Evolutionary conservation across 1,140 invertebrate genomes (phyloP), one percentile per base, ranked within the genome.

Genomic region (Apis dorsata): DNA sequence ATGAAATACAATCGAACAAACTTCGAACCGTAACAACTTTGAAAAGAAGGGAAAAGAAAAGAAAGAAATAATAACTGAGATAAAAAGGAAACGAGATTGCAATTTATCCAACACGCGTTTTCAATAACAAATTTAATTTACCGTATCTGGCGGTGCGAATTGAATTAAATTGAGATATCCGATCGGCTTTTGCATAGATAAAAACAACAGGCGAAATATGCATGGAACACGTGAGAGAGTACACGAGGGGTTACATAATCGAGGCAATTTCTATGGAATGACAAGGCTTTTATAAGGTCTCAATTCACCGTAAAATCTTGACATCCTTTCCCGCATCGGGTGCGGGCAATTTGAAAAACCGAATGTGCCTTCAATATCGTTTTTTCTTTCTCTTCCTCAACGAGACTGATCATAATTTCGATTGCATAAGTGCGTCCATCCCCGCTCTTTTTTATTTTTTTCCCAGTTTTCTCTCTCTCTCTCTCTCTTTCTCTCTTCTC

Each of bases 271-370:
- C 79, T 81, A 62, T 69, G 70, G 79, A 84, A 84, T 70, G 71
- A 81, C 71, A 75, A 84, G 83, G 79, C 70, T 84, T 84, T 79
- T 84, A 66, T 80, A 84, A 82, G 57, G 81, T 82, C 65, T 84
- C 77, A 15, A 68, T 80, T 69, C 74, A 70, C 65, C 74, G 70
- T 73, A 73, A 73, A 84, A 80, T 84, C 82, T 84, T 84, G 82
- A 84, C 82, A 84, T 84, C 77, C 60, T 84, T 84, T 84, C 34
- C 34, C 82, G 34, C 78, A 84, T 53, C 55, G n/a, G 34, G 34
- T 28, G 65, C 57, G 75, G 28, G 51, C 59, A 79, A 82, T 79
- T 79, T 79, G 28, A 81, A 65, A 44, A 66, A 81, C 71, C 79
- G 71, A 74, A 81, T 75, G 51, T 24, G 24, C n/a, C 62, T 65